These are phyloP conservation scores for Ianthella basta DNA, from an alignment of 37 sponge, comb jelly and placozoan genomes.

Conservation along the genomic window DNA sequence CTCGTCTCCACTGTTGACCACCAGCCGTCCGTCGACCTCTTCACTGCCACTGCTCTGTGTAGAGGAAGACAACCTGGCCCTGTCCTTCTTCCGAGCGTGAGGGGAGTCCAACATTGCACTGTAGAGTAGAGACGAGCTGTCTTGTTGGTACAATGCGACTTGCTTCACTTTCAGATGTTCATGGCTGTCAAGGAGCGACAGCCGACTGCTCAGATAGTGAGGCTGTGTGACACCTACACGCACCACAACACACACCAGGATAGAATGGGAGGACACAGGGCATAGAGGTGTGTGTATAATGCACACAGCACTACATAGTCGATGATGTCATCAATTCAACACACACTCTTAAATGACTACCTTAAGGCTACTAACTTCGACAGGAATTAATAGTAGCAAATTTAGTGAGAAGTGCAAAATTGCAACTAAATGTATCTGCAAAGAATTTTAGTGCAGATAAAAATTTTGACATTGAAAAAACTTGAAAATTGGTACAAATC, in stretches of 20 bases:
- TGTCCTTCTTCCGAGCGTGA: no score
- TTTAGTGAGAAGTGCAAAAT: no score
- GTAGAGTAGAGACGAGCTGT: neutral
- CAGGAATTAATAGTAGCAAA: no score
- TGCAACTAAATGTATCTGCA: no score
- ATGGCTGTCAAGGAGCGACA: neutral
- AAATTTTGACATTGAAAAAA: no score
- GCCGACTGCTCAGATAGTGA: neutral
- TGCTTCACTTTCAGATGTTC: neutral
- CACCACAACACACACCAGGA: neutral
- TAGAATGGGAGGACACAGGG: no score
- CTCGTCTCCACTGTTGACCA: neutral
- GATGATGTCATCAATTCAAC: no score
- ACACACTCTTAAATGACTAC: no score
- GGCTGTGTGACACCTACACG: constrained; percentile 3
- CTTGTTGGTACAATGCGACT: neutral
- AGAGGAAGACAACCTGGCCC: no score
- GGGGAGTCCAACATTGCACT: neutral
- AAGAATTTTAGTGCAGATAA: no score
- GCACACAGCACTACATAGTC: no score
- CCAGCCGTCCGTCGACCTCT: neutral
- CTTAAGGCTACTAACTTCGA: no score
- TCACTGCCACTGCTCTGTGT: neutral
- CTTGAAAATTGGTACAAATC: neutral
- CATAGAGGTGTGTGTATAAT: neutral